These are phyloP conservation scores for Pogonocichla stellata DNA, from an alignment of 2,113 vertebrate genomes.

Conservation along the genomic window DNA sequence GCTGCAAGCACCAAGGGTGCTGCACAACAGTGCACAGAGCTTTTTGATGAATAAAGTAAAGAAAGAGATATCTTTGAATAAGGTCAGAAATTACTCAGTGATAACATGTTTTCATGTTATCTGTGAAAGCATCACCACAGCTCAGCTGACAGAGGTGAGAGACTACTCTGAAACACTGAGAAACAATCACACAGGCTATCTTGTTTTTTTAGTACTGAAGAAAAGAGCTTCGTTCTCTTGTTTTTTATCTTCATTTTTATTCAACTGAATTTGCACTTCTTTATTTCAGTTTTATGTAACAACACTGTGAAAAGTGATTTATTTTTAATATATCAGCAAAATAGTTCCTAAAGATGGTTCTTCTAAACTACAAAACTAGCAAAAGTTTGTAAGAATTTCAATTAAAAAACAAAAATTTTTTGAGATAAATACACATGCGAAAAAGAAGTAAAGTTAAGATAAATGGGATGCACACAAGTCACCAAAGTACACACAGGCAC, in stretches of 20 bases:
- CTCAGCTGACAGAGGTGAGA: slow-evolving; percentile 35
- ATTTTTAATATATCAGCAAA: not conserved
- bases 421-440: not conserved
- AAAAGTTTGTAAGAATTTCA: not conserved
- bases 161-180: slow-evolving; percentile 7
- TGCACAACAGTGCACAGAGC: not conserved
- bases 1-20: not conserved
- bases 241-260: not conserved
- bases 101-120: slow-evolving; percentile 34
- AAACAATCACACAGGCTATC: not conserved
- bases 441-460: not conserved
- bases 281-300: not conserved
- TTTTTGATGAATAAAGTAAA: slow-evolving; percentile 42
- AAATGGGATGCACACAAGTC: not conserved
- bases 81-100: slow-evolving; percentile 49
- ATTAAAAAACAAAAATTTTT: not conserved
- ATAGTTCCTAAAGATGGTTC: not conserved
- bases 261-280: not conserved
- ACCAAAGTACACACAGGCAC: not conserved
- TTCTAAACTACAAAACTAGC: not conserved
- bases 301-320: not conserved
- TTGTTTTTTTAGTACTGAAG: not conserved
- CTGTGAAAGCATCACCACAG: slow-evolving; percentile 11
- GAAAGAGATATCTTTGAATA: slow-evolving; percentile 4
- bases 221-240: not conserved